These are phyloP conservation scores for Phrynosoma blainvillii DNA, from an alignment of 2,113 vertebrate genomes.

Conservation along the genomic window DNA sequence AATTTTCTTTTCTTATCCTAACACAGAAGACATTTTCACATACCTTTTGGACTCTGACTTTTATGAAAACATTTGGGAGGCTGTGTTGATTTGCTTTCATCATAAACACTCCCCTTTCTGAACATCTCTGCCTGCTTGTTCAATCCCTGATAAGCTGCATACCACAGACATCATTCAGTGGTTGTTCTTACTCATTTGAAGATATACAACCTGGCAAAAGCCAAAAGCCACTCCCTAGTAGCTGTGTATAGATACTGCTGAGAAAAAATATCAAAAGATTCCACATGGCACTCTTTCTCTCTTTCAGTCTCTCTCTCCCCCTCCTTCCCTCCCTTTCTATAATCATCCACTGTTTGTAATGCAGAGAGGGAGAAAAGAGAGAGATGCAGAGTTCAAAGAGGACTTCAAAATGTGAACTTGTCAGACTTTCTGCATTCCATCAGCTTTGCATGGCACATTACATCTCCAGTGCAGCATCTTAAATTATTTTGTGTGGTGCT, in stretches of 20 bases:
- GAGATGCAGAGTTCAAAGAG: slow-evolving; percentile 50
- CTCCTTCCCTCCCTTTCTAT: slow-evolving; percentile 20
- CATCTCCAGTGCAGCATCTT: slow-evolving; percentile 35
- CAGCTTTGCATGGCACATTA: slow-evolving; percentile 51
- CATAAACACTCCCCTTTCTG: slow-evolving; percentile 1
- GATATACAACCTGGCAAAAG: background rate
- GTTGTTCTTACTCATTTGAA: slow-evolving; percentile 40
- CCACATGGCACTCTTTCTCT: background rate
- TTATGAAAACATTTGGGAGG: background rate
- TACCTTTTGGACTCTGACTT: background rate
- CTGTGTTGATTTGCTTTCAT: background rate
- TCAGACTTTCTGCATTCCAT: slow-evolving; percentile 36
- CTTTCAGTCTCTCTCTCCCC: no score
- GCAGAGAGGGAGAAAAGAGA: slow-evolving; percentile 35
- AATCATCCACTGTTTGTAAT: slow-evolving; percentile 31
- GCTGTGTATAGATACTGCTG: background rate
- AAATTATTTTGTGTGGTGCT: slow-evolving; percentile 48
- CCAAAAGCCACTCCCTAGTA: slow-evolving; percentile 11
- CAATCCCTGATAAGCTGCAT: slow-evolving; percentile 34
- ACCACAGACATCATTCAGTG: slow-evolving; percentile 37
- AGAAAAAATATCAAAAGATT: slow-evolving; percentile 5
- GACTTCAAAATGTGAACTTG: slow-evolving; percentile 62
- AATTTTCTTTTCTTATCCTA: background rate
- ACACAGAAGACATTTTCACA: background rate
- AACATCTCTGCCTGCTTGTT: slow-evolving; percentile 48